Percentiles rank a stretch among this genome's conserved stretches.
phyloP scores from a whole-genome alignment of 2,888 invertebrate genomes.

The Hemaris fuciformis region DNA sequence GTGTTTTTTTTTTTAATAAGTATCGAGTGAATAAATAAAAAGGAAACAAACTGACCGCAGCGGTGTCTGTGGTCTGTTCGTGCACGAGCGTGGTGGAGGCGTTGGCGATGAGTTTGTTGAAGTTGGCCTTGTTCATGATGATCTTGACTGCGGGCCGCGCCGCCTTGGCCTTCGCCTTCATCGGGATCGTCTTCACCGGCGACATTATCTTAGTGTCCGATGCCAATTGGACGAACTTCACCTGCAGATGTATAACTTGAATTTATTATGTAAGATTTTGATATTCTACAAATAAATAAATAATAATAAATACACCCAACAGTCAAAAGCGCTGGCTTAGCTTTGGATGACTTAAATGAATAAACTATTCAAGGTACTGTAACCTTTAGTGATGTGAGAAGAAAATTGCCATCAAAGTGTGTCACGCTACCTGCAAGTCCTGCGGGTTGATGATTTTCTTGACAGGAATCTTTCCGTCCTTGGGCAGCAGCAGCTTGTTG shows the following conservation, averaged over 20 bases:
- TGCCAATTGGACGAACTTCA: conserved; percentile 53
- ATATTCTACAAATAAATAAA: too few relatives aligned
- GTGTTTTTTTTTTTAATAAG: too few relatives aligned
- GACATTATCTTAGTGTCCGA: conserved; percentile 36
- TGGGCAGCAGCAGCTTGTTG: conserved; percentile 36
- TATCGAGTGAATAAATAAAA: not conserved
- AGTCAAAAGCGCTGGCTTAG: too few relatives aligned
- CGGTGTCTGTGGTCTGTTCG: conserved; percentile 11
- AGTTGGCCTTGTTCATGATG: conserved; percentile 65
- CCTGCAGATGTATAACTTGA: conserved; percentile 27
- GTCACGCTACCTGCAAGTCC: conserved; percentile 36
- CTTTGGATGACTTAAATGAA: too few relatives aligned
- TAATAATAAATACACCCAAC: too few relatives aligned
- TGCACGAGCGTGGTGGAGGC: conserved; percentile 1
- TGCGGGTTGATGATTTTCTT: conserved; percentile 42
- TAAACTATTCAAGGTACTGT: too few relatives aligned
- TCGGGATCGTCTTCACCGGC: conserved; percentile 28
- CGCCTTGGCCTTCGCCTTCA: conserved; percentile 21
- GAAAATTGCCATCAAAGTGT: too few relatives aligned
- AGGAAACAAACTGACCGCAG: too few relatives aligned
- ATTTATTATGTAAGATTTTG: not conserved
- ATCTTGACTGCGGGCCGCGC: conserved; percentile 68
- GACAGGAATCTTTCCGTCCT: conserved; percentile 29
- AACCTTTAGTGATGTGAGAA: too few relatives aligned
- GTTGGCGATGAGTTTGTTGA: conserved; percentile 44